Evolutionary conservation across 2,113 vertebrate species (phyloP).

Genomic region (Anhinga anhinga): DNA sequence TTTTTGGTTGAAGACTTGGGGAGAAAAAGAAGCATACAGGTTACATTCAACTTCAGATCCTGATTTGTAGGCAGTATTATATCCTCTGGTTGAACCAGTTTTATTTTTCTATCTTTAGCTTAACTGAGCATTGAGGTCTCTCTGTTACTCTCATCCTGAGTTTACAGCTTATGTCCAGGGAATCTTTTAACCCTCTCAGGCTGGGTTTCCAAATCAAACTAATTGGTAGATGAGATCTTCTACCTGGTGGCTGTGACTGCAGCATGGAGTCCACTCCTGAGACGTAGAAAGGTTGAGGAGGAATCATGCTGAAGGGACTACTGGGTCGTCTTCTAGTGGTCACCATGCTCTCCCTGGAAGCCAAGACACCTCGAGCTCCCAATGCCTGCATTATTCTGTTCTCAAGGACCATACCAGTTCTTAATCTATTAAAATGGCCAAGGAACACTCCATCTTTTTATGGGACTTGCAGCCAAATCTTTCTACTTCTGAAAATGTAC

Average conservation of each 20-base stretch:
- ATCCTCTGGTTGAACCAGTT: slow-evolving; percentile 44
- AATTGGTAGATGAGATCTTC: background rate
- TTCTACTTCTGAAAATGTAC: slow-evolving; percentile 51
- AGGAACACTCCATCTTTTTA: slow-evolving; percentile 59
- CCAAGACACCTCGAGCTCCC: background rate
- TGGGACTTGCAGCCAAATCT: slow-evolving; percentile 48
- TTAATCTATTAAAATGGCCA: slow-evolving; percentile 38
- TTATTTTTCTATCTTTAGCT: slow-evolving; percentile 42
- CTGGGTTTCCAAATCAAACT: background rate
- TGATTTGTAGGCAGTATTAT: slow-evolving; percentile 25
- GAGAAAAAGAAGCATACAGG: background rate
- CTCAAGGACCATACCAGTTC: slow-evolving; percentile 54
- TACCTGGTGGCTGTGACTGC: background rate
- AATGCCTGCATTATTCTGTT: slow-evolving; percentile 8
- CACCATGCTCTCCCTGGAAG: background rate
- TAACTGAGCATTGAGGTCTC: background rate
- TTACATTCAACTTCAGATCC: background rate
- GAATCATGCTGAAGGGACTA: background rate
- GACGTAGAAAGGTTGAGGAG: background rate
- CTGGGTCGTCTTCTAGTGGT: background rate
- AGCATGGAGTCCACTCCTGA: background rate
- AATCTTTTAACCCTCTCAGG: background rate
- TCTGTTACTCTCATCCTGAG: background rate
- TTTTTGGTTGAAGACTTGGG: background rate
- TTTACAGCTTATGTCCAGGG: background rate